Conservation (phyloP, 2,888 invertebrate genomes). For the Zonitis immaculata region DNA sequence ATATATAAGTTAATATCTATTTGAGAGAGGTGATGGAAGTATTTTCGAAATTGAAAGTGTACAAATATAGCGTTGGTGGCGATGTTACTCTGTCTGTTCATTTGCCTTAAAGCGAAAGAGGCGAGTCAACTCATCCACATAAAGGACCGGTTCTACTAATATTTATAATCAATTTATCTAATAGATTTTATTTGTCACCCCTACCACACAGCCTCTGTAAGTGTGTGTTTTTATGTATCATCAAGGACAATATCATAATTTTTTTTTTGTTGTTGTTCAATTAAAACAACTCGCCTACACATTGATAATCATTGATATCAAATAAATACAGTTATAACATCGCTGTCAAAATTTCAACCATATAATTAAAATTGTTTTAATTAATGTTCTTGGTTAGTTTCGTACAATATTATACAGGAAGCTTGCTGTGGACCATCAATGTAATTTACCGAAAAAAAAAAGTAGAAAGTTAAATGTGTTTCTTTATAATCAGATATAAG, state of each 20-base stretch:
- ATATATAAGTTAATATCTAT: not conserved
- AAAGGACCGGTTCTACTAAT: slow-evolving; percentile 32
- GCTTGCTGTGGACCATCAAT: not conserved
- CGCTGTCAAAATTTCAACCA: not conserved
- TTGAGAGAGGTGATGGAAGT: slow-evolving; percentile 14
- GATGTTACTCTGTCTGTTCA: slow-evolving; percentile 1
- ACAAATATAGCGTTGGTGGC: slow-evolving; percentile 30
- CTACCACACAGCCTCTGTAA: not conserved
- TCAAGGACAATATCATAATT: slow-evolving; percentile 6
- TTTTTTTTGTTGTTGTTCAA: not conserved
- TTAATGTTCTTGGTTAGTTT: not conserved
- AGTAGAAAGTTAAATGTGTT: slow-evolving; percentile 6
- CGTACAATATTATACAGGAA: too few species aligned
- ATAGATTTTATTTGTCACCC: slow-evolving; percentile 17
- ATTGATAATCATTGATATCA: slow-evolving; percentile 2
- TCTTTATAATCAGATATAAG: not conserved
- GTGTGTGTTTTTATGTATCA: too few species aligned
- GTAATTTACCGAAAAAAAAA: not conserved
- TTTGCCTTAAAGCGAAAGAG: slow-evolving; percentile 25
- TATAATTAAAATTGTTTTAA: not conserved
- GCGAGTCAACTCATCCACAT: slow-evolving; percentile 28
- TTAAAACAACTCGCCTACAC: not conserved
- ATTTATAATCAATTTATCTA: slow-evolving; percentile 28
- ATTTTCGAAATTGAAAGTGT: slow-evolving; percentile 31
- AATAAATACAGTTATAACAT: not conserved